Base-by-base conservation (phyloP, 2,113 vertebrate species). In the Pituophis catenifer region DNA sequence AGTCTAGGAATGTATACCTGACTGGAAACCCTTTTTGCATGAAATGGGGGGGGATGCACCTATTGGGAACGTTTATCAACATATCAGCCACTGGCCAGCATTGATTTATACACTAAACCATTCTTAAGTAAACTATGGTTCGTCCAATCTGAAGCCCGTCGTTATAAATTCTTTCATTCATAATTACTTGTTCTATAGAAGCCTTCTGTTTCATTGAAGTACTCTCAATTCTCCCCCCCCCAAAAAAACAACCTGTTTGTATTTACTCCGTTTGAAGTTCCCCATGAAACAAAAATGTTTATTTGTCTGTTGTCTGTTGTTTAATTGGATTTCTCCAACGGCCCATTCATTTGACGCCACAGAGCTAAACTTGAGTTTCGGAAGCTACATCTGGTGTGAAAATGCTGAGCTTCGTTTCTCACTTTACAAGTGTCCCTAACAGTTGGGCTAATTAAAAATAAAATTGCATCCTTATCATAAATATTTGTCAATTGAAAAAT, bases 381-480 rank as follows among this genome's bases (percentile, higher is more conserved):
- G 89, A 95, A 95, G 93, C 96, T 98, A 94, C 97, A 97, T 97
- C 97, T 98, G 97, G 95, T 96, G 95, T 0, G 1, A 96, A 62
- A 96, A 92, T 90, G 95, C 93, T 96, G 95, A 97, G 95, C 97
- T 97, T n/a, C 93, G 88, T 96, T 97, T 97, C 97, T 97, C 97
- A 97, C 97, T 96, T 97, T 92, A 94, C 96, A 98, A 97, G 97
- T 97, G 97, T 97, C 97, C 97, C 96, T 98, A 96, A 97, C 97
- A 98, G 97, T 97, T 98, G 96, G 96, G 95, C 96, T 98, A 97
- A 98, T 98, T 98, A 97, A 98, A 97, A 96, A 97, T 96, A 97
- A 98, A 98, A 97, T 97, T 96, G 94, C 94, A 96, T 97, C 96
- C 96, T 96, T 95, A 95, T 91, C 94, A 98, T 98, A 98, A 98